A percentile compares a stretch with the other conserved stretches of the same genome.
phyloP scores from a whole-genome alignment of 1,140 invertebrate genomes.

The Matsumurasca onukii region DNA sequence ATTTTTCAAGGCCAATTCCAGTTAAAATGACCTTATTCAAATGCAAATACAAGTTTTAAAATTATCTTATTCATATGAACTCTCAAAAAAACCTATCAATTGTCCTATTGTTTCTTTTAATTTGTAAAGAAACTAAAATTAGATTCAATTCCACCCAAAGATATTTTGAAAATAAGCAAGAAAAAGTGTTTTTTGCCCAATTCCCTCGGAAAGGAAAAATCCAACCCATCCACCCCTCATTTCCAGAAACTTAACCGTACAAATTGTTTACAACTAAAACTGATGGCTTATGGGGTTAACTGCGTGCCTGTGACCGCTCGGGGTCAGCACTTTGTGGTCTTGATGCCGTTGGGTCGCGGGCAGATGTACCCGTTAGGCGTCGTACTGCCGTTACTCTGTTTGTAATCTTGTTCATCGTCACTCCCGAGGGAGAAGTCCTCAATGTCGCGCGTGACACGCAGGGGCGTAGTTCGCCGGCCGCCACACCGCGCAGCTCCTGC shows the following conservation, averaged over 20 bases:
- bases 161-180: too few species aligned
- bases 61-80: too few species aligned
- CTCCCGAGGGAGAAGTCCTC: constrained; percentile 43
- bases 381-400: constrained; percentile 47
- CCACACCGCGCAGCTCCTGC: constrained; percentile 51
- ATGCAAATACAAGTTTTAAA: too few species aligned
- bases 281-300: too few species aligned
- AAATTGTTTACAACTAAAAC: too few species aligned
- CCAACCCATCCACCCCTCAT: not conserved
- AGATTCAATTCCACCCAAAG: too few species aligned
- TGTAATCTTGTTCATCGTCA: constrained; percentile 39
- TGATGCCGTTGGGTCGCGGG: constrained; percentile 32
- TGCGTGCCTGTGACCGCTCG: not conserved
- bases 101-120: too few species aligned
- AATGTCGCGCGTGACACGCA: constrained; percentile 41
- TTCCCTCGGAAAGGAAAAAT: not conserved
- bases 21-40: too few species aligned
- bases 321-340: constrained; percentile 38
- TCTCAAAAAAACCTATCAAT: too few species aligned
- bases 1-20: too few species aligned
- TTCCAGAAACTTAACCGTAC: not conserved
- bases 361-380: constrained; percentile 48
- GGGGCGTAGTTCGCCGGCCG: constrained; percentile 41
- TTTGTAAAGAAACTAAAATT: too few species aligned
- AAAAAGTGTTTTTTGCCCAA: not conserved